Percentiles rank a stretch among this genome's conserved stretches.
phyloP scores from a whole-genome alignment of 2,888 invertebrate species.

The Tillus elongatus region DNA sequence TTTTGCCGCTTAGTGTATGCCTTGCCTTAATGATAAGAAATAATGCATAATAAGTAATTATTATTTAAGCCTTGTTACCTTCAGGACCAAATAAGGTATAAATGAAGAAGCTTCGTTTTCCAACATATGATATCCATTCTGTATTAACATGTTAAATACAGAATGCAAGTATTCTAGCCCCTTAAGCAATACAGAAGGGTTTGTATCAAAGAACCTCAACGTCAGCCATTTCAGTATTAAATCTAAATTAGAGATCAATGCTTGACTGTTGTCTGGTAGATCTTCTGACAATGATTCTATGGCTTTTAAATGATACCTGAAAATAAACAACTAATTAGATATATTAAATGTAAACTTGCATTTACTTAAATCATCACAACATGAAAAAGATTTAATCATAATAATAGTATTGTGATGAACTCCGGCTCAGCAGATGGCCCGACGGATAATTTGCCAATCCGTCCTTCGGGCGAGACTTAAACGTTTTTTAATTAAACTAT shows the following conservation, averaged over 20 bases:
- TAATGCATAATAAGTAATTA: too few relatives aligned
- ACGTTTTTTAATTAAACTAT: too few relatives aligned
- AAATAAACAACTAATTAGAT: slow-evolving; percentile 13
- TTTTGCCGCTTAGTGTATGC: too few relatives aligned
- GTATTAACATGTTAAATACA: slow-evolving; percentile 73
- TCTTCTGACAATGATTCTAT: slow-evolving; percentile 84
- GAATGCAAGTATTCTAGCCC: slow-evolving; percentile 84
- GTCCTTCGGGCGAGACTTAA: too few relatives aligned
- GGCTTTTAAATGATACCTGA: slow-evolving; percentile 89
- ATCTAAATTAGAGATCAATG: slow-evolving; percentile 84
- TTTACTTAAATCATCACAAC: too few relatives aligned
- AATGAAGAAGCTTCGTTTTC: slow-evolving; percentile 90
- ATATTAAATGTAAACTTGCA: too few relatives aligned
- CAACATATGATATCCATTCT: slow-evolving; percentile 73
- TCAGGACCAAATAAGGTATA: slow-evolving; percentile 87
- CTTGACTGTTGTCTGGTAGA: slow-evolving; percentile 64
- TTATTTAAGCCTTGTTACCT: too few relatives aligned
- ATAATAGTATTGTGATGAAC: too few relatives aligned
- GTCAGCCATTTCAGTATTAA: slow-evolving; percentile 95
- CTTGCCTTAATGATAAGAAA: too few relatives aligned
- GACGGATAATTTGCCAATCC: too few relatives aligned
- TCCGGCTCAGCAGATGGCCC: too few relatives aligned
- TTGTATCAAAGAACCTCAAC: slow-evolving; percentile 94
- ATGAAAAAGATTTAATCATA: too few relatives aligned
- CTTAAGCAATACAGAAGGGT: slow-evolving; percentile 92